These are phyloP conservation scores for Ifrita kowaldi DNA, from an alignment of 2,113 vertebrate species.

Conservation along the genomic window DNA sequence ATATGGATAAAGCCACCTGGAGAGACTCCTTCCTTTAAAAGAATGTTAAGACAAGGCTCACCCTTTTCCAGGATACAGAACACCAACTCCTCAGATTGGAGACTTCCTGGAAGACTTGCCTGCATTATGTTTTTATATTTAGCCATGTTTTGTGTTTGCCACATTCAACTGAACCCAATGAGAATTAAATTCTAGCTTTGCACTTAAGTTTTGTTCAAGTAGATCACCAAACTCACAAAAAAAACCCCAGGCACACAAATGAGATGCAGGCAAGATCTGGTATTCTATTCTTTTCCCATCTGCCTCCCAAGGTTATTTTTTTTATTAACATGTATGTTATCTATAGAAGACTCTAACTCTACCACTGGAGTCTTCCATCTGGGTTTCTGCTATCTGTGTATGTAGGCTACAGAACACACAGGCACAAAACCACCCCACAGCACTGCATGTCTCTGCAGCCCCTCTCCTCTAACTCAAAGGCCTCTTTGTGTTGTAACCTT, in stretches of 20 bases:
- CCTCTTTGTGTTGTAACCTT: neutral
- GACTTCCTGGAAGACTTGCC: neutral
- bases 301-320: neutral
- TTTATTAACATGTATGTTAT: neutral
- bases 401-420: neutral
- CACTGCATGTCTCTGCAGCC: neutral
- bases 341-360: neutral
- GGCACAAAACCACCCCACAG: neutral
- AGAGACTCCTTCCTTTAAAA: neutral
- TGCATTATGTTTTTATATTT: neutral
- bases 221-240: neutral
- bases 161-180: neutral
- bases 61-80: neutral
- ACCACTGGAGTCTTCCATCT: neutral
- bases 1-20: neutral
- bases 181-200: neutral
- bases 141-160: neutral
- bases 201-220: neutral
- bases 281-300: neutral
- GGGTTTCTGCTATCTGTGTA: neutral
- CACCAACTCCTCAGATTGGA: neutral
- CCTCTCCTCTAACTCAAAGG: neutral
- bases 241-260: neutral
- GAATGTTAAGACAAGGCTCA: neutral
- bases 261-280: neutral